These are phyloP conservation scores for Hyla sarda DNA, from an alignment of 2,113 vertebrate genomes.

Conservation along the genomic window DNA sequence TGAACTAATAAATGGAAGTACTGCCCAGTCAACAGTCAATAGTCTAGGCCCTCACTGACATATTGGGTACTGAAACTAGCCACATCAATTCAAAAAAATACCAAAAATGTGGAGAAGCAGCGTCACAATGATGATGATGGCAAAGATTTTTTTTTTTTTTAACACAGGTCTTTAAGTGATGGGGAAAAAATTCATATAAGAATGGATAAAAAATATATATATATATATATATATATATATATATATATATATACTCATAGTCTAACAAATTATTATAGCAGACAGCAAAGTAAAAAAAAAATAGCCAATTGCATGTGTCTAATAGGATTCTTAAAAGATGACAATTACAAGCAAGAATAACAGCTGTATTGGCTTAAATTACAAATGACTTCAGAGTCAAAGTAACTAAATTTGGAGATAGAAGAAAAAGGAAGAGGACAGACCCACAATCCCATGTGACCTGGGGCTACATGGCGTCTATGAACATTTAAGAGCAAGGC, in stretches of 20 bases:
- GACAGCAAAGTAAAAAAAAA: neutral
- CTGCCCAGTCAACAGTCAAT: too few species aligned
- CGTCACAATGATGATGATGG: too few species aligned
- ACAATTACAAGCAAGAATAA: constrained; percentile 10
- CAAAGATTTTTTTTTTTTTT: too few species aligned
- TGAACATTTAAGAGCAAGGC: constrained; percentile 52
- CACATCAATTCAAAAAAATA: too few species aligned
- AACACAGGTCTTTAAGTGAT: too few species aligned
- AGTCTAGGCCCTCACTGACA: too few species aligned
- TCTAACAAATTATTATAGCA: neutral
- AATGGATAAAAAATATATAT: too few species aligned
- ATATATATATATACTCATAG: neutral
- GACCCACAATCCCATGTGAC: constrained; percentile 58
- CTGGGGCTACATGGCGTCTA: constrained; percentile 58
- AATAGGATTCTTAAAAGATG: constrained; percentile 11
- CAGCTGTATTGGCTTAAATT: constrained; percentile 49
- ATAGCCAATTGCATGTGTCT: neutral
- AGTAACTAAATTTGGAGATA: constrained; percentile 69
- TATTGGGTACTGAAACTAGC: too few species aligned
- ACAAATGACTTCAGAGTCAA: constrained; percentile 53
- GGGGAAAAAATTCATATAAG: neutral
- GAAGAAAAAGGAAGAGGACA: constrained; percentile 58
- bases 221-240: neutral
- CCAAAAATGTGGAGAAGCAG: too few species aligned
- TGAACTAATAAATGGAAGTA: too few species aligned